These are phyloP conservation scores for Cavia aperea DNA, from an alignment of 2,113 vertebrate genomes.

Conservation along the genomic window DNA sequence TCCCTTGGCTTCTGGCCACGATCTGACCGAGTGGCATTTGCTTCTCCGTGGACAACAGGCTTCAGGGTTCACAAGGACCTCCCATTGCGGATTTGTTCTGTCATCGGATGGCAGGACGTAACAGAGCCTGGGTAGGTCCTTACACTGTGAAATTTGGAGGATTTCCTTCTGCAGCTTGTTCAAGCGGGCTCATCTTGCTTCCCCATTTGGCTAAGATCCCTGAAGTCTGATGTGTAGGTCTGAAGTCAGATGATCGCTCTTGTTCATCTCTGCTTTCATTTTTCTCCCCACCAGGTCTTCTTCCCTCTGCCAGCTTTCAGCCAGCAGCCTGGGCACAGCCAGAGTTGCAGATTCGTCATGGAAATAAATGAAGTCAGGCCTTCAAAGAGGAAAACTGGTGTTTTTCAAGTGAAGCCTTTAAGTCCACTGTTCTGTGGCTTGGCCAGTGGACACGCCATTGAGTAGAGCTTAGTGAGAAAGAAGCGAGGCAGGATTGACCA, in stretches of 20 bases:
- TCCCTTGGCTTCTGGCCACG: not conserved
- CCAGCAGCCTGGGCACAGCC: not conserved
- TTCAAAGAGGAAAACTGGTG: not conserved
- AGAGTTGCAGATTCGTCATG: not conserved
- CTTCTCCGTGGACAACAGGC: not conserved
- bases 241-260: not conserved
- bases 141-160: not conserved
- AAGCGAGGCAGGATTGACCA: fast-evolving
- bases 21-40: not conserved
- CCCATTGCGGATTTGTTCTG: not conserved
- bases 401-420: not conserved
- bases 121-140: not conserved
- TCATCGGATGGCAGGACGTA: not conserved
- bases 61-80: not conserved
- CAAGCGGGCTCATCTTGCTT: not conserved
- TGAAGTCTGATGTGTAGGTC: too few relatives aligned
- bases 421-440: not conserved
- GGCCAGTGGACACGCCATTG: not conserved
- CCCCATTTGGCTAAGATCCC: not conserved
- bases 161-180: not conserved
- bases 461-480: not conserved
- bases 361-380: not conserved
- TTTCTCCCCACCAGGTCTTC: not conserved
- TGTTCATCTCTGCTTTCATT: not conserved
- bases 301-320: not conserved